Evolutionary conservation across 2,888 invertebrate species (phyloP), one percentile per base, ranked within the genome.

Genomic region (Eledone cirrhosa): DNA sequence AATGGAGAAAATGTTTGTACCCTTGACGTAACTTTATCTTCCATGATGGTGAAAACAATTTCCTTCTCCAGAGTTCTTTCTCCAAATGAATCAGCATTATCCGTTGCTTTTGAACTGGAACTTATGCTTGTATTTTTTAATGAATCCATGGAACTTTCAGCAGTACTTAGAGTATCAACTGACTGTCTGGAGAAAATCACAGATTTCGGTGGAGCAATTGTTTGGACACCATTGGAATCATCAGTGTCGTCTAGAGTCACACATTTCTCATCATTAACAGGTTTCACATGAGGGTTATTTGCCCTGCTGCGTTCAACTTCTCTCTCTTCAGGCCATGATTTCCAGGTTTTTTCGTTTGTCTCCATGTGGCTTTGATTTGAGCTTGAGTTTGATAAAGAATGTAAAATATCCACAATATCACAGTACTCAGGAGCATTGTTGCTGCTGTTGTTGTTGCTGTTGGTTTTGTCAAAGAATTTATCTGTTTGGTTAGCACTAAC

Each of bases 341-440:
- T 72, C 19, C 67, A 29, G 8, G 19, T 22, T 67, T 67, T 67
- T 19, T 67, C 41, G 33, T 41, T 33, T 33, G 41, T 41, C 22
- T 72, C 33, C n/a, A n/a, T 22, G 1, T n/a, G 22, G 13, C 72
- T 29, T 24, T 72, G 72, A 72, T 72, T 33, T 5, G 72, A 41
- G 41, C 72, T 41, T 14, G 72, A 72, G n/a, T 72, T 41, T 31
- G 72, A 72, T 31, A 72, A 72, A 41, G 72, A 72, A 72, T 72
- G 72, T 41, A 72, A 72, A 72, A 72, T 72, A 72, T 72, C 72
- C n/a, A 72, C 72, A 19, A 72, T 72, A 72, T 72, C 72, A 72
- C 72, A 72, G 41, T 72, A 72, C 31, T 72, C 72, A 16, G 72
- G 72, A 41, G 72, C 72, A 41, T 72, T 72, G 41, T 72, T 41